Evolutionary conservation across 2,888 invertebrate species (phyloP).

Genomic region (Malachius bipustulatus): DNA sequence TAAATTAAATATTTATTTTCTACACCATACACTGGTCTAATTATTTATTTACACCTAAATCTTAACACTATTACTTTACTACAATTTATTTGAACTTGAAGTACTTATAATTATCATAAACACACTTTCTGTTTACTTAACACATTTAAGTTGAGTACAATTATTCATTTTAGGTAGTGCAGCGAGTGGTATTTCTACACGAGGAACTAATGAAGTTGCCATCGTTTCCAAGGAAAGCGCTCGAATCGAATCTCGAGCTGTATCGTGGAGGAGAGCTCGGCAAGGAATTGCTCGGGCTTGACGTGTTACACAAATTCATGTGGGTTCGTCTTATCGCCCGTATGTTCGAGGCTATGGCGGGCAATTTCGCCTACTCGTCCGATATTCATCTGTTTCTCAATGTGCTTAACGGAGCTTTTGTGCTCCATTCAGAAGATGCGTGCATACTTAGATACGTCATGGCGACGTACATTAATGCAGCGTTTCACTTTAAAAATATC

Average conservation of each 20-base stretch:
- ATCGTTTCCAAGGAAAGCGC: constrained; percentile 93
- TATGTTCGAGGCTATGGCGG: constrained; percentile 97
- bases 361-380: constrained; percentile 91
- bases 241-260: constrained; percentile 91
- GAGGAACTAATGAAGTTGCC: constrained; percentile 98
- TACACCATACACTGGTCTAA: too few species aligned
- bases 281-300: constrained; percentile 65
- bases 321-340: constrained; percentile 94
- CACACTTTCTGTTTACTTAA: constrained; percentile 11
- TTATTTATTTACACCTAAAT: too few species aligned
- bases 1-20: too few species aligned
- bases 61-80: too few species aligned
- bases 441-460: constrained; percentile 90
- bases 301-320: constrained; percentile 96
- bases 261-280: constrained; percentile 85
- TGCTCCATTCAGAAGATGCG: constrained; percentile 94
- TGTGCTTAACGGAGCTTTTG: constrained; percentile 91
- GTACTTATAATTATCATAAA: background rate
- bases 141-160: too few species aligned
- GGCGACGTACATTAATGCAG: constrained; percentile 95
- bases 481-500: constrained; percentile 96
- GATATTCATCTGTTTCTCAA: constrained; percentile 97
- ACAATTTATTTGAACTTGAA: constrained; percentile 4
- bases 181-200: constrained; percentile 94
- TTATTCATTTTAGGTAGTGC: constrained; percentile 65